Evolutionary conservation across 1,140 invertebrate species (phyloP), one percentile per base, ranked within the genome.

Genomic region (Ylistrum balloti): DNA sequence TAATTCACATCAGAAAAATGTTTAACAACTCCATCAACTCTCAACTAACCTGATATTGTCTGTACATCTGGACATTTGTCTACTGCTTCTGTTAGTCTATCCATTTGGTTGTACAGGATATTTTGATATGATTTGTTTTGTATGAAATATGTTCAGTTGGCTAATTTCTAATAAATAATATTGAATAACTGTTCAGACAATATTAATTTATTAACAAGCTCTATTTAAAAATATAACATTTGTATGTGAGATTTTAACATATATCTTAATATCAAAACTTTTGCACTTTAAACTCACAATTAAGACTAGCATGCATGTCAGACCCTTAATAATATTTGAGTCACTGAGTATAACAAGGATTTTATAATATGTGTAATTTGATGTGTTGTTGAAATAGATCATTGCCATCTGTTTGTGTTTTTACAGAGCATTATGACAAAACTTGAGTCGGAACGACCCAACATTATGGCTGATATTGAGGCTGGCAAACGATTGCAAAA

Each of bases 391-490:
- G 9, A 28, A n/a, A 74, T n/a, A 74, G 9, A 74, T 74, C n/a
- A 3, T n/a, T 28, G 22, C 28, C 9, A 74, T 74, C 17, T 74
- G 56, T 74, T 74, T 74, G 22, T 74, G 87, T 87, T 88, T 87
- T 89, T 90, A 34, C 91, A 96, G 96, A 93, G 91, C 88, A 88
- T 96, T 7, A 93, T 96, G 89, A 97, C 97, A 93, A 98, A 98
- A 95, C 96, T 99, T 32, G 98, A 99, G 95, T 97, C 98, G 92
- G 98, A 99, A 95, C 96, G 98, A 94, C 97, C 98, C 1, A 98
- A 98, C 87, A 98, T 99, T 35, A 98, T 99, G 96, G 98, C 98
- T 20, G 98, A 99, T 97, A 96, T 99, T 5, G 98, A 99, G 95
- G 97, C 97, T 91, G 99, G 99, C 7, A 98, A 98, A 96, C 98